Evolutionary conservation across 2,113 vertebrate species (phyloP).

Genomic region (Strigops habroptila): DNA sequence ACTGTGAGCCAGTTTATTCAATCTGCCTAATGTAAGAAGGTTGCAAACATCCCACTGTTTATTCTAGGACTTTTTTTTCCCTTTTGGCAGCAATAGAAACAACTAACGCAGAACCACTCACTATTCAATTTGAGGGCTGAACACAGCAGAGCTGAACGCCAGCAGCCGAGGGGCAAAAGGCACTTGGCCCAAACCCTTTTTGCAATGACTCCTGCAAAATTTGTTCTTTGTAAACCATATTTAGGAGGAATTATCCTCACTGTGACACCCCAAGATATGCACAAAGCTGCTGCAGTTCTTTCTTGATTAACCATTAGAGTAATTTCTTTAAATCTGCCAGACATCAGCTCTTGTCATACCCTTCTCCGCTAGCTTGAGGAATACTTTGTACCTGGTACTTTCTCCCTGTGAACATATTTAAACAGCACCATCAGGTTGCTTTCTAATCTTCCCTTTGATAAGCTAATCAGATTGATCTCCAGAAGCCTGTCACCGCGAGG

Average conservation of each 20-base stretch:
- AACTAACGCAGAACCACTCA: constrained; percentile 2
- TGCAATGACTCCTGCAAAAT: neutral
- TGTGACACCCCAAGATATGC: rapidly evolving
- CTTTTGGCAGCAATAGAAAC: constrained; percentile 48
- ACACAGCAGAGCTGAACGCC: neutral
- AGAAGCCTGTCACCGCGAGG: constrained; percentile 1
- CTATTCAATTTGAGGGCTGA: neutral
- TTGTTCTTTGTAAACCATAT: rapidly evolving
- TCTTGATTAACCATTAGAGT: neutral
- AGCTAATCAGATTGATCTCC: constrained; percentile 44
- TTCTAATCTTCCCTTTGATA: constrained; percentile 44
- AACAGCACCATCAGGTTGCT: constrained; percentile 15
- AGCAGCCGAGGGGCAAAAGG: neutral
- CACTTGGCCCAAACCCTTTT: neutral
- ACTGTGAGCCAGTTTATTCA: constrained; percentile 36
- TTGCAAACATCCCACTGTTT: constrained; percentile 63
- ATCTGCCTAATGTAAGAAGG: constrained; percentile 54
- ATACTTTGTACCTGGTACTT: neutral
- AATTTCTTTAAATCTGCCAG: neutral
- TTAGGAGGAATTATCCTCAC: neutral
- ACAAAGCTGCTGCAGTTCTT: neutral
- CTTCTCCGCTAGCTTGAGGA: neutral
- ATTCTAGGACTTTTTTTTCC: neutral
- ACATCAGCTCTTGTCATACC: neutral
- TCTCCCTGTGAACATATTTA: constrained; percentile 28